These are phyloP conservation scores for Cepaea nemoralis DNA, from an alignment of 1,140 invertebrate genomes.

Conservation along the genomic window DNA sequence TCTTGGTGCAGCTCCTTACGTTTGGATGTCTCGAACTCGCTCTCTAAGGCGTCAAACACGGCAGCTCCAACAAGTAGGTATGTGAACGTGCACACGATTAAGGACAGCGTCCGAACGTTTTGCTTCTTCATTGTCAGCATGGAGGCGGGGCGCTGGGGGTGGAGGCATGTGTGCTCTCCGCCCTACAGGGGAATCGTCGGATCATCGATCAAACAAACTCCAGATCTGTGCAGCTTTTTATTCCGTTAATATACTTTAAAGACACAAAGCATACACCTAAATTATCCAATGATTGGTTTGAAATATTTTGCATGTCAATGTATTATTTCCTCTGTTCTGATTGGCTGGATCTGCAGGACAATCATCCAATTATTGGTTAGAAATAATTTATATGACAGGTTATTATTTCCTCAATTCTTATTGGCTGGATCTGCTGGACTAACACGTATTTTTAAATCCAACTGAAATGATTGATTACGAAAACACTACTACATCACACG, in stretches of 20 bases:
- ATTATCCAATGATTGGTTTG: too few relatives aligned
- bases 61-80: conserved; percentile 98
- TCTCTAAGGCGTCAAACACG: conserved; percentile 99
- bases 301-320: too few relatives aligned
- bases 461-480: not conserved
- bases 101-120: conserved; percentile 97
- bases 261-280: not conserved
- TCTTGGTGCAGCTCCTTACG: conserved; percentile 83
- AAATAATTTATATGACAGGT: too few relatives aligned
- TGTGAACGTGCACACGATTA: conserved; percentile 99
- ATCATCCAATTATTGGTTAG: too few relatives aligned
- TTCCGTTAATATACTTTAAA: not conserved
- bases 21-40: conserved; percentile 91
- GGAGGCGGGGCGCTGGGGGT: conserved; percentile 21
- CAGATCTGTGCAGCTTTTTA: not conserved
- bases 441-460: too few relatives aligned
- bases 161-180: conserved; percentile 40
- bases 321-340: too few relatives aligned
- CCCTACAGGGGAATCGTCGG: conserved; percentile 25
- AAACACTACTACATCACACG: not conserved
- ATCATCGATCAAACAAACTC: not conserved
- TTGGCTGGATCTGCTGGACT: too few relatives aligned
- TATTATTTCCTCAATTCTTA: too few relatives aligned
- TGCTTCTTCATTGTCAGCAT: conserved; percentile 85
- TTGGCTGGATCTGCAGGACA: too few relatives aligned